phyloP scores from a whole-genome alignment of 2,888 invertebrate genomes.

The Pollenia labialis region DNA sequence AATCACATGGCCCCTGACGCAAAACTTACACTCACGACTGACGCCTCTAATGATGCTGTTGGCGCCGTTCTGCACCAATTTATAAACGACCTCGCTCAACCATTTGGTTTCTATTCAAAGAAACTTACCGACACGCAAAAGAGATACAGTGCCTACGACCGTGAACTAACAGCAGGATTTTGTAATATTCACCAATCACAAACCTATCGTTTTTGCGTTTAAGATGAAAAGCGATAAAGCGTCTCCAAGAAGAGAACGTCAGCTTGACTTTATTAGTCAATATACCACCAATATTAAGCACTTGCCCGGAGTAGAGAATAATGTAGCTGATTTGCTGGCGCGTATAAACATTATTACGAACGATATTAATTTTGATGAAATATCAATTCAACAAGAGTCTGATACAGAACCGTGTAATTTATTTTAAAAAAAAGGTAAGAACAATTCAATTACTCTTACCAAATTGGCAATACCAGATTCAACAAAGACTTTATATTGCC shows the following conservation, averaged over 20 bases:
- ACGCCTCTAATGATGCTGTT: conserved; percentile 20
- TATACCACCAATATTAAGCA: background rate
- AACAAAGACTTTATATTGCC: too few species aligned
- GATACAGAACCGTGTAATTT: too few species aligned
- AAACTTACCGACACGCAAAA: background rate
- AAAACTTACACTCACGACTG: conserved; percentile 19
- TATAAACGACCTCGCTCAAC: too few species aligned
- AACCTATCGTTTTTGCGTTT: background rate
- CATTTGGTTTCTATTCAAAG: conserved; percentile 1
- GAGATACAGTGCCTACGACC: conserved; percentile 1
- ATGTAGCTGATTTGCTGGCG: background rate
- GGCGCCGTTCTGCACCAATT: background rate
- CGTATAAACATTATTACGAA: background rate
- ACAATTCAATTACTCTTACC: too few species aligned
- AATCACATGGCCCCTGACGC: conserved; percentile 24
- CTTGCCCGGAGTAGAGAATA: background rate
- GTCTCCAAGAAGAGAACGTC: background rate
- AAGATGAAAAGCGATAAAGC: background rate
- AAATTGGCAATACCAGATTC: too few species aligned
- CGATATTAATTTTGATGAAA: background rate
- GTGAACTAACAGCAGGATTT: conserved; percentile 3
- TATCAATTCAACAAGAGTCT: too few species aligned
- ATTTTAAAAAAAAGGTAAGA: too few species aligned
- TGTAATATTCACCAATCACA: background rate
- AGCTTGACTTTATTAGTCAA: background rate